Percentiles rank a stretch among this genome's conserved stretches.
Conservation (phyloP, 1,140 invertebrate genomes). For the Drosophila busckii region DNA sequence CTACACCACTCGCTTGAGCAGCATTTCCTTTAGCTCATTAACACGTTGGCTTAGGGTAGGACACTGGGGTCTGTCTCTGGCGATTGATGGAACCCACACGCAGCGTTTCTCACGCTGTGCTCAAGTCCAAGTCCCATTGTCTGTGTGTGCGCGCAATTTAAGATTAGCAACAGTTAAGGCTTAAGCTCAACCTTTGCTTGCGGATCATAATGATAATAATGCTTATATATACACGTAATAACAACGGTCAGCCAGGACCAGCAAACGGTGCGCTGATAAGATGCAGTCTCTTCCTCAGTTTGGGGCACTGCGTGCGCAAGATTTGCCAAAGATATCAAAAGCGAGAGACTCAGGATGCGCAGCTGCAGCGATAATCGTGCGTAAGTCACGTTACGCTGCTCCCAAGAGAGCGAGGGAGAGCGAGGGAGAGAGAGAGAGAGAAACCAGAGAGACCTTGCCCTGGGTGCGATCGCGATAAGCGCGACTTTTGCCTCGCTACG, state of each 20-base stretch:
- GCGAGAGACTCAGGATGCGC: neutral
- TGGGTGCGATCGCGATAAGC: conserved; percentile 73
- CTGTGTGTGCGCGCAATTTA: conserved; percentile 41
- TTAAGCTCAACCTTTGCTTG: neutral
- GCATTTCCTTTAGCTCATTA: conserved; percentile 71
- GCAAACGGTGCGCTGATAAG: conserved; percentile 61
- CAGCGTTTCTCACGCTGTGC: conserved; percentile 69
- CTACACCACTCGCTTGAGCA: too few species aligned
- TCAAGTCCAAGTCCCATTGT: conserved; percentile 35
- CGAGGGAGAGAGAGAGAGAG: neutral
- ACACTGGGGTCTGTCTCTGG: neutral
- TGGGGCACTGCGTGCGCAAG: conserved; percentile 44
- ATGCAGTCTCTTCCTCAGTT: conserved; percentile 33
- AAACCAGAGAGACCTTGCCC: conserved; percentile 53
- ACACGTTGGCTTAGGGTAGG: conserved; percentile 31
- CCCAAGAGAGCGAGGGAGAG: neutral
- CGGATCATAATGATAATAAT: conserved; percentile 70
- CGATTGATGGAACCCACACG: conserved; percentile 48
- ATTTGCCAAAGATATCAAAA: conserved; percentile 26
- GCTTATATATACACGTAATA: conserved; percentile 65
- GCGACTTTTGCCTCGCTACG: conserved; percentile 72
- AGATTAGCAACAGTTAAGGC: conserved; percentile 70
- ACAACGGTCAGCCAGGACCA: conserved; percentile 58
- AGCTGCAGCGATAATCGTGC: conserved; percentile 67
- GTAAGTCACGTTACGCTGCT: conserved; percentile 62